These are phyloP conservation scores for human DNA, from an alignment of 2,113 vertebrate genomes.

Conservation along the genomic window DNA sequence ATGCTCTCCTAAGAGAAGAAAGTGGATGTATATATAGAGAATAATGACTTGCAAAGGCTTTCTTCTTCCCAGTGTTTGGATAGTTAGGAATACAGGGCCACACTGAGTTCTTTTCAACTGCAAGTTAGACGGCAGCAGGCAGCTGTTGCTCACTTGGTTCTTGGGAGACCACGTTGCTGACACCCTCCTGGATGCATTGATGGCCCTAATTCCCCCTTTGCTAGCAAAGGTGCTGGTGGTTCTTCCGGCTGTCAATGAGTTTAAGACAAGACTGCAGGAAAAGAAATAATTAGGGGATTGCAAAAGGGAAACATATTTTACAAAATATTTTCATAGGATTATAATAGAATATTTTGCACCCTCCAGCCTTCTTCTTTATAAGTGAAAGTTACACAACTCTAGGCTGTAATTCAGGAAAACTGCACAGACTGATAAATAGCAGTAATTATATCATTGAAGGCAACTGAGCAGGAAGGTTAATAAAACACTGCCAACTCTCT, in stretches of 20 bases:
- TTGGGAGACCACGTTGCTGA: not conserved
- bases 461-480: not conserved
- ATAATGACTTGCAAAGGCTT: not conserved
- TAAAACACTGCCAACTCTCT: conserved; percentile 13
- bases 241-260: not conserved
- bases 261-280: conserved; percentile 13
- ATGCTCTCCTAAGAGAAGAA: not conserved
- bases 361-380: not conserved
- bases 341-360: not conserved
- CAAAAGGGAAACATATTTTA: not conserved
- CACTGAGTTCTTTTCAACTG: not conserved
- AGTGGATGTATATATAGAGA: not conserved
- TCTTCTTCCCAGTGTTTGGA: not conserved
- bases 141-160: not conserved
- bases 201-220: not conserved
- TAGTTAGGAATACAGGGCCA: not conserved
- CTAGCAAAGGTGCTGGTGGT: not conserved
- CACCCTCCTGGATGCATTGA: not conserved
- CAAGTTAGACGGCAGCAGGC: not conserved
- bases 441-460: not conserved
- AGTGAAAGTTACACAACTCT: not conserved
- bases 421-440: conserved; percentile 2
- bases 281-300: conserved; percentile 4
- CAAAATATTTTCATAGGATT: not conserved
- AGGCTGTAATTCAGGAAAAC: not conserved